phyloP scores from a whole-genome alignment of 2,888 invertebrate species.

The Pyralis farinalis region DNA sequence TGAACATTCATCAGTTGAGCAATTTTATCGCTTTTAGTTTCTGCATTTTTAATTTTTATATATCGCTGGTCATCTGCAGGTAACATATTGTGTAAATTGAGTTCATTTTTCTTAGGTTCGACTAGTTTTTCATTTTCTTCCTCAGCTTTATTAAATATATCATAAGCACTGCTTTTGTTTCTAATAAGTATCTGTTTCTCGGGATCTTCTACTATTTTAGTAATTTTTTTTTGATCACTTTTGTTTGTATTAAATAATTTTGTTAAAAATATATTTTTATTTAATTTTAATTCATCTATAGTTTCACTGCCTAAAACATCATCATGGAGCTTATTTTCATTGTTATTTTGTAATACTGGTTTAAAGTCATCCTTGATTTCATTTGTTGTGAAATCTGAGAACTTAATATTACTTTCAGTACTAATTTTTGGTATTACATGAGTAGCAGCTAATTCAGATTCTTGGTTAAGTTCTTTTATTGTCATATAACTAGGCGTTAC shows the following conservation, averaged over 20 bases:
- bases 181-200: constrained; percentile 33
- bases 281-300: constrained; percentile 40
- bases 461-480: constrained; percentile 23
- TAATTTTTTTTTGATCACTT: constrained; percentile 20
- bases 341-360: constrained; percentile 28
- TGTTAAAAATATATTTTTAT: constrained; percentile 61
- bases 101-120: constrained; percentile 12
- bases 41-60: constrained; percentile 16
- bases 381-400: constrained; percentile 33
- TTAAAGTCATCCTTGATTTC: constrained; percentile 38
- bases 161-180: constrained; percentile 25
- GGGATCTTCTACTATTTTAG: neutral
- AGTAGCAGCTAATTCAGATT: constrained; percentile 26
- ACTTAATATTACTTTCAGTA: constrained; percentile 27
- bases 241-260: constrained; percentile 42
- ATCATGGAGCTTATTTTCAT: constrained; percentile 21
- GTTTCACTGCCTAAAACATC: constrained; percentile 32
- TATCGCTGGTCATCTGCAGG: neutral
- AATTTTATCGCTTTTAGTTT: constrained; percentile 41
- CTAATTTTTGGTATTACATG: constrained; percentile 23
- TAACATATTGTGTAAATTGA: neutral
- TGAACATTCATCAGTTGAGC: constrained; percentile 43
- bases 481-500: constrained; percentile 23
- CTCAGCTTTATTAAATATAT: constrained; percentile 6
- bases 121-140: constrained; percentile 11